Evolutionary conservation across 2,888 invertebrate species (phyloP).

Genomic region (Parnassius smintheus): DNA sequence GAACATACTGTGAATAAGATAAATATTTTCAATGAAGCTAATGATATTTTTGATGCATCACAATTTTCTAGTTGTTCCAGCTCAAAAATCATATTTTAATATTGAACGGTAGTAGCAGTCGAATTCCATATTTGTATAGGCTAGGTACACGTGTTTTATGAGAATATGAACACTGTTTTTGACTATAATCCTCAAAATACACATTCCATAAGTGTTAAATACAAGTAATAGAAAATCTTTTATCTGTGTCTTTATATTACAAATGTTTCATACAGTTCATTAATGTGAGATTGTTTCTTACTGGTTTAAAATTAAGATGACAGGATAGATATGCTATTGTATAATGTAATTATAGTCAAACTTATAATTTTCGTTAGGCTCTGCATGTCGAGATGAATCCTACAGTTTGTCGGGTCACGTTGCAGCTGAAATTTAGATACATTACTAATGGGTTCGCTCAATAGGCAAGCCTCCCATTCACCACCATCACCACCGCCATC

Average conservation of each 20-base stretch:
- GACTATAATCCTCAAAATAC: slow-evolving; percentile 30
- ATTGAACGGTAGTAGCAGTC: slow-evolving; percentile 26
- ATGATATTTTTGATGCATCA: slow-evolving; percentile 27
- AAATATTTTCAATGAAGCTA: slow-evolving; percentile 15
- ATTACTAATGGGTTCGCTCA: too few relatives aligned
- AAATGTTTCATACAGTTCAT: too few relatives aligned
- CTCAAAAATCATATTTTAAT: slow-evolving; percentile 35
- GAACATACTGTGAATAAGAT: slow-evolving; percentile 12
- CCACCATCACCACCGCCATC: too few relatives aligned
- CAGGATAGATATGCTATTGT: too few relatives aligned
- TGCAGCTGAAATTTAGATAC: too few relatives aligned
- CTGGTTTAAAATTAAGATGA: too few relatives aligned
- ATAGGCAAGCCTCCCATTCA: too few relatives aligned
- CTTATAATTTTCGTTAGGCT: too few relatives aligned
- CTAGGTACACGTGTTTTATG: slow-evolving; percentile 18
- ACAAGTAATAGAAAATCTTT: slow-evolving; percentile 19
- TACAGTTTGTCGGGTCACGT: too few relatives aligned
- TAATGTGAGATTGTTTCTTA: background rate
- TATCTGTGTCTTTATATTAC: background rate
- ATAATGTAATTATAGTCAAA: too few relatives aligned
- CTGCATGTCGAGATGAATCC: too few relatives aligned
- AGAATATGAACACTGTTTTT: slow-evolving; percentile 34
- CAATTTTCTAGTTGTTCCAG: slow-evolving; percentile 34
- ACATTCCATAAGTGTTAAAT: slow-evolving; percentile 26
- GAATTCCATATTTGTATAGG: slow-evolving; percentile 24